These are phyloP conservation scores for Pampusana beccarii DNA, from an alignment of 2,113 vertebrate species.

Conservation along the genomic window DNA sequence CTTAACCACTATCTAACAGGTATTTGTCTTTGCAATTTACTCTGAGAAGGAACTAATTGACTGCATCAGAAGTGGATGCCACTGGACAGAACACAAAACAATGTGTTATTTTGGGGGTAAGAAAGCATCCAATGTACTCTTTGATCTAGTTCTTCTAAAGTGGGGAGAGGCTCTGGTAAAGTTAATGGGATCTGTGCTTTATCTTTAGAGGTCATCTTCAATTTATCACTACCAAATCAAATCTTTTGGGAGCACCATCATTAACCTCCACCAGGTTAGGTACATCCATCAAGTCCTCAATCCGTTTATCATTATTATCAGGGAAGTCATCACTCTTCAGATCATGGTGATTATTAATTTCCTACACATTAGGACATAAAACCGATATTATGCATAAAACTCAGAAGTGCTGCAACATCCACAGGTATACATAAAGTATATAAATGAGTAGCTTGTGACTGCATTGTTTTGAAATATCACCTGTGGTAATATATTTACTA, in stretches of 20 bases:
- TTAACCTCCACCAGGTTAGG: conserved; percentile 6
- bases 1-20: background rate
- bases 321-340: conserved; percentile 8
- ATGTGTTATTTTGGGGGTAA: background rate
- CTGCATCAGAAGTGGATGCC: background rate
- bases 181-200: background rate
- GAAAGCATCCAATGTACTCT: background rate
- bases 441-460: background rate
- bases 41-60: background rate
- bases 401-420: background rate
- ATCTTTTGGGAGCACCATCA: conserved; percentile 3
- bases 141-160: background rate
- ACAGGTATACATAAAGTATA: background rate
- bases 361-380: background rate
- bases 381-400: conserved; percentile 19
- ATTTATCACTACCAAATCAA: conserved; percentile 41
- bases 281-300: conserved; percentile 29
- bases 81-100: background rate
- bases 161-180: background rate
- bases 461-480: background rate
- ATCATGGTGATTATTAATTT: conserved; percentile 6
- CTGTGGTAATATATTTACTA: background rate
- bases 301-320: conserved; percentile 25
- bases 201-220: conserved; percentile 32
- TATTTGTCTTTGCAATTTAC: background rate